These are phyloP conservation scores for Platycercus adscitus DNA, from an alignment of 2,113 vertebrate species.

Conservation along the genomic window DNA sequence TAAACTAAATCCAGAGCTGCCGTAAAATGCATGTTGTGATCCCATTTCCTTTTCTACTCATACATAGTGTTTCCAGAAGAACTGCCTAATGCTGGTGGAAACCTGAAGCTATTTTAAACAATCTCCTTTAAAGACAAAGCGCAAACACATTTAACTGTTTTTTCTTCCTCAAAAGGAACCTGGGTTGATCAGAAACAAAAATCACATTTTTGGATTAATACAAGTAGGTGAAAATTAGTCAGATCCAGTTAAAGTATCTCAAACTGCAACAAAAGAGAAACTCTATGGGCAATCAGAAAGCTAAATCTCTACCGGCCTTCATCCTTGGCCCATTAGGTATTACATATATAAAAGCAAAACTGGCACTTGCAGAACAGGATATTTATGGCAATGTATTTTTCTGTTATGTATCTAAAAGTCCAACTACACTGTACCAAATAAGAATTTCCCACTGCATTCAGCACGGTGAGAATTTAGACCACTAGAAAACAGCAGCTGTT, in stretches of 20 bases:
- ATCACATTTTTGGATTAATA: not conserved
- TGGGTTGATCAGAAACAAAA: not conserved
- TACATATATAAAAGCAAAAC: not conserved
- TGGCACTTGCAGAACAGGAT: not conserved
- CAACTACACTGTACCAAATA: not conserved
- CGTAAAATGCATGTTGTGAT: conserved; percentile 55
- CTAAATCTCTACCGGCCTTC: not conserved
- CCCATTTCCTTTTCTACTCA: conserved; percentile 52
- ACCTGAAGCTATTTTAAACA: conserved; percentile 34
- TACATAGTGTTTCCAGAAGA: conserved; percentile 34
- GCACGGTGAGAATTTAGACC: not conserved
- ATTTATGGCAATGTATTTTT: conserved; percentile 12
- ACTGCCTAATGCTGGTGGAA: not conserved
- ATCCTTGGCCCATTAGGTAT: not conserved
- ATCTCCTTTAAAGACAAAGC: not conserved
- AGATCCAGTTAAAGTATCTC: not conserved
- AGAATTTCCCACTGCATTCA: not conserved
- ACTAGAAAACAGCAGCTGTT: not conserved
- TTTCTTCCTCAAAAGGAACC: not conserved
- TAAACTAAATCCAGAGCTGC: conserved; percentile 43
- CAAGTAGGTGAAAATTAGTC: not conserved
- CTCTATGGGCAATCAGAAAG: not conserved
- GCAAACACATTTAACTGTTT: conserved; percentile 16
- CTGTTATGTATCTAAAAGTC: not conserved
- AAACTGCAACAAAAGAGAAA: not conserved